phyloP scores from a whole-genome alignment of 2,888 invertebrate species.

The Diogma glabrata region DNA sequence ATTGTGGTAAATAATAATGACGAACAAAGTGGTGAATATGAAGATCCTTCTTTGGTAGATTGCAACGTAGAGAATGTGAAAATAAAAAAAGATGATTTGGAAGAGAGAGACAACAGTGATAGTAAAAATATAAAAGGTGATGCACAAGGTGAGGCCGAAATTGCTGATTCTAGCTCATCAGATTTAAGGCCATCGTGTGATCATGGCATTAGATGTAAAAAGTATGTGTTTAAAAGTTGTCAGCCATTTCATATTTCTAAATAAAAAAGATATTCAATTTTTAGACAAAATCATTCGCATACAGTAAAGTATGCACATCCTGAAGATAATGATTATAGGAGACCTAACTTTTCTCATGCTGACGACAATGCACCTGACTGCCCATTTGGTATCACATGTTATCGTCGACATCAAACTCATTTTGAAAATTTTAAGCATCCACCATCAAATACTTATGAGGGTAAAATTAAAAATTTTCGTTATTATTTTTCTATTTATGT shows the following conservation, averaged over 20 bases:
- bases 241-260: too few species aligned
- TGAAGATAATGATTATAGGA: constrained; percentile 30
- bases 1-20: too few species aligned
- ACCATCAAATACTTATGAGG: too few species aligned
- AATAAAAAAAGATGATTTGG: too few species aligned
- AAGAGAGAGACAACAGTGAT: too few species aligned
- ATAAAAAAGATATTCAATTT: constrained; percentile 7
- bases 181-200: constrained; percentile 26
- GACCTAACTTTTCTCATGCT: constrained; percentile 28
- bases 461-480: too few species aligned
- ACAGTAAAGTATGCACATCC: constrained; percentile 31
- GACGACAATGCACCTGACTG: constrained; percentile 29
- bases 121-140: too few species aligned
- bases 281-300: constrained; percentile 30
- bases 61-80: too few species aligned
- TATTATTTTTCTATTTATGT: too few species aligned
- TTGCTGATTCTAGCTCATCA: constrained; percentile 21
- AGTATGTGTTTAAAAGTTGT: constrained; percentile 24
- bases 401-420: constrained; percentile 34
- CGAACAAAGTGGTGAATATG: too few species aligned
- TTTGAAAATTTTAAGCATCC: constrained; percentile 31
- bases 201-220: constrained; percentile 32
- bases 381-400: constrained; percentile 29
- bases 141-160: constrained; percentile 21
- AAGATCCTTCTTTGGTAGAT: too few species aligned